Evolutionary conservation across 2,113 vertebrate species (phyloP), one percentile per base, ranked within the genome.

Genomic region (Pheucticus melanocephalus): DNA sequence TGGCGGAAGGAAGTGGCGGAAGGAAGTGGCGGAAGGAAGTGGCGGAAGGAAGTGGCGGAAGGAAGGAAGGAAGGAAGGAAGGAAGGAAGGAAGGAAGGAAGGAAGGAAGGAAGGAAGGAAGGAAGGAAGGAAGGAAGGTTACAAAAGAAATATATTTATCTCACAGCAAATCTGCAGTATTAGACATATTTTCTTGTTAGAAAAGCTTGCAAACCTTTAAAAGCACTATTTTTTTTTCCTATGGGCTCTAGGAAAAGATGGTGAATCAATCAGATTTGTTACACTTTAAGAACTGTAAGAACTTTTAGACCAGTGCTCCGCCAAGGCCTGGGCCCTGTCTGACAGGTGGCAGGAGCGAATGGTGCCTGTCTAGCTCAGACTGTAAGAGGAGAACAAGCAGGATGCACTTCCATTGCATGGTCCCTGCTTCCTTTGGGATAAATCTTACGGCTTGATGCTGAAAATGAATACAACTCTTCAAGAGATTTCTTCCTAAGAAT

Each of bases 381-480:
- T 2, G 3, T 14, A 53, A 48, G 12, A 57, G 11, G 3, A 77
- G 5, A 11, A 11, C 6, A 53, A 37, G 22, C 10, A 79, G 5
- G 5, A 24, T 27, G 6, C 0, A 0, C 0, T 45, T 15, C 12
- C 25, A 2, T 24, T 75, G 8, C 10, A 5, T 13, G 2, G 19
- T 23, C 11, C 12, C 9, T 69, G 12, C 10, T 47, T 78, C 25
- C 28, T 31, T 6, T 57, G n/a, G 31, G 8, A 17, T 59, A 17
- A 85, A 22, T 66, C 35, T 70, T 39, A 42, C 30, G 37, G 7
- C 10, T 51, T 77, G 9, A 57, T n/a, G 28, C 6, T 70, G 37
- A 57, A 22, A 17, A 18, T 10, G 9, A 35, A 6, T 10, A 53
- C 3, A 8, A 2, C 0, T 2, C 2, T 65, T 66, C n/a, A 79